These are phyloP conservation scores for Acipenser oxyrinchus DNA, from an alignment of 2,797 vertebrate species.

Conservation along the genomic window DNA sequence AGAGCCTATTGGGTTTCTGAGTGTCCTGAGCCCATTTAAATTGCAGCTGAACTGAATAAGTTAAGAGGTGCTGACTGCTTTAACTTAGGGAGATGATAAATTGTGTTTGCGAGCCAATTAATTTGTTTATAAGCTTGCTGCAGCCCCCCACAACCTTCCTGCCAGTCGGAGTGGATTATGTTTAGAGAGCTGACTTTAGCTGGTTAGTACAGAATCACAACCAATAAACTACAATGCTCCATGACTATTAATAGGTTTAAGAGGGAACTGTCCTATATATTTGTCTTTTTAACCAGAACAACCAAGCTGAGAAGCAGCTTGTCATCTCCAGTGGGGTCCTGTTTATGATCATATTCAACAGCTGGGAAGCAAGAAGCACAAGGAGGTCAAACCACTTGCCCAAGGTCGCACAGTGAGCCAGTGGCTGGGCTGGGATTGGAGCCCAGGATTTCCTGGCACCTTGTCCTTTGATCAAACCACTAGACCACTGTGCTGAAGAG, in stretches of 20 bases:
- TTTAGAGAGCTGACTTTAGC: constrained; percentile 31
- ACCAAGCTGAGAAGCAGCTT: neutral
- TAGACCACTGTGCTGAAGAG: too few relatives aligned
- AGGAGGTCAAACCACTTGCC: too few relatives aligned
- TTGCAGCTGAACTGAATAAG: constrained; percentile 1
- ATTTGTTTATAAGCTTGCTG: constrained; percentile 47
- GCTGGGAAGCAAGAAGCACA: too few relatives aligned
- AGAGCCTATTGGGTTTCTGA: neutral
- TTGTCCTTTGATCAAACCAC: too few relatives aligned
- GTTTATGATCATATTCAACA: too few relatives aligned
- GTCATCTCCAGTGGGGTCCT: too few relatives aligned
- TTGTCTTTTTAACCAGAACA: neutral
- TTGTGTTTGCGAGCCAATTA: constrained; percentile 47
- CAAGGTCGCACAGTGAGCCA: too few relatives aligned
- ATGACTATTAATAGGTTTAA: neutral
- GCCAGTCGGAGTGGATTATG: constrained; percentile 42
- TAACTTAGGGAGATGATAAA: constrained; percentile 25
- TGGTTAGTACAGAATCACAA: too few relatives aligned
- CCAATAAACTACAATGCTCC: too few relatives aligned
- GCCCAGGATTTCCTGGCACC: too few relatives aligned
- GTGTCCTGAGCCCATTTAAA: constrained; percentile 3
- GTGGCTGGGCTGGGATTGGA: too few relatives aligned
- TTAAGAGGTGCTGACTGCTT: neutral
- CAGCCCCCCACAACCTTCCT: constrained; percentile 38
- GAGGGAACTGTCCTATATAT: neutral